These are phyloP conservation scores for Colostygia pectinataria DNA, from an alignment of 2,888 invertebrate species.

Conservation along the genomic window DNA sequence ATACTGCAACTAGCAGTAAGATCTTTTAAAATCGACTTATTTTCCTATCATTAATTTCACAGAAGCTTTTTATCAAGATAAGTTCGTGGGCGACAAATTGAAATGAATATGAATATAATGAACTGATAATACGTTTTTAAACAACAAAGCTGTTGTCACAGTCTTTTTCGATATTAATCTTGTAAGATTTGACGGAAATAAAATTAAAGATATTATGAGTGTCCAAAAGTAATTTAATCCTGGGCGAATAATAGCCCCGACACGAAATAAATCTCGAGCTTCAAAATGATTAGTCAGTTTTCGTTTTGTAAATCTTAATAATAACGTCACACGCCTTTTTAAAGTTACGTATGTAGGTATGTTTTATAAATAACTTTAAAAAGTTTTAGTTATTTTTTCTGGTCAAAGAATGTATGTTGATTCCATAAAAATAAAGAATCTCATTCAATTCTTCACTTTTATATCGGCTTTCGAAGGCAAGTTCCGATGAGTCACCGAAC, in stretches of 20 bases:
- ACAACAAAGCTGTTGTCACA: not conserved
- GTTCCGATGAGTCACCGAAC: conserved; percentile 39
- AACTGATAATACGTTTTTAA: not conserved
- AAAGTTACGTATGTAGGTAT: not conserved
- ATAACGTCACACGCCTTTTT: not conserved
- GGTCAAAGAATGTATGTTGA: conserved; percentile 5
- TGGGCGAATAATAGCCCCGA: not conserved
- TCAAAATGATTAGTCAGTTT: not conserved
- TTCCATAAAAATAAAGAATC: conserved; percentile 1
- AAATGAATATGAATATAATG: not conserved
- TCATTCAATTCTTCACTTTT: conserved; percentile 13
- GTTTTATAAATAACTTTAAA: not conserved
- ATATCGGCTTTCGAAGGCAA: conserved; percentile 24
- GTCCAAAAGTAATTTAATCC: too few relatives aligned
- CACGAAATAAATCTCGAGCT: too few relatives aligned
- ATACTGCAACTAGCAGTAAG: too few relatives aligned
- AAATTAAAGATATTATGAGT: too few relatives aligned
- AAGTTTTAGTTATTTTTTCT: conserved; percentile 5
- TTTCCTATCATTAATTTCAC: too few relatives aligned
- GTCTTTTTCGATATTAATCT: conserved; percentile 6
- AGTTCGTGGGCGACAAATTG: not conserved
- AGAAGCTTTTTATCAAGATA: too few relatives aligned
- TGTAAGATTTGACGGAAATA: not conserved
- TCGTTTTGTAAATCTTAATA: not conserved
- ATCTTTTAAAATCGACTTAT: too few relatives aligned